Evolutionary conservation across 2,888 invertebrate species (phyloP).

Genomic region (Pharmacophagus antenor): DNA sequence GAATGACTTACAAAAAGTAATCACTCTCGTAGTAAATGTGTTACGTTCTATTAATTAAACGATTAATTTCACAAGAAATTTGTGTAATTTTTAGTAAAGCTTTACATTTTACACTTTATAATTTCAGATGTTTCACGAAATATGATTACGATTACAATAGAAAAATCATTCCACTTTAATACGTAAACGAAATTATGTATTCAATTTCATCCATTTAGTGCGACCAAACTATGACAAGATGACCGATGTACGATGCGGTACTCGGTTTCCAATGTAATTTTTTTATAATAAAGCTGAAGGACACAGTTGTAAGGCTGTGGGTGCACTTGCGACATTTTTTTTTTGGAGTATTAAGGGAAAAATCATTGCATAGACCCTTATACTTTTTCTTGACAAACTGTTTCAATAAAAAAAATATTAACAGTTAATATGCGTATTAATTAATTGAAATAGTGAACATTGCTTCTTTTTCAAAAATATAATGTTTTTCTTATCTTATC

Average conservation of each 20-base stretch:
- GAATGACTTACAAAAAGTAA: too few species aligned
- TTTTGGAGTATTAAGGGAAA: background rate
- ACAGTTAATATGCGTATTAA: too few species aligned
- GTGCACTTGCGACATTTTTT: slow-evolving; percentile 27
- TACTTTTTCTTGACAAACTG: too few species aligned
- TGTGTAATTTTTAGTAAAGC: too few species aligned
- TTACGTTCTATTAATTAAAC: too few species aligned
- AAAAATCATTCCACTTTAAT: background rate
- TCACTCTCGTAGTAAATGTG: too few species aligned
- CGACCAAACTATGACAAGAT: slow-evolving; percentile 33
- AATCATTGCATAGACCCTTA: background rate
- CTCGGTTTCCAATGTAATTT: slow-evolving; percentile 12
- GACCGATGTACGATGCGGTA: slow-evolving; percentile 30
- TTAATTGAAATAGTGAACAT: too few species aligned
- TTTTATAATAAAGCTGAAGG: slow-evolving; percentile 33
- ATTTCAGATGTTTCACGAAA: background rate
- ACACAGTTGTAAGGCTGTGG: slow-evolving; percentile 30
- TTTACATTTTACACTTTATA: too few species aligned
- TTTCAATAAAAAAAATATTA: too few species aligned
- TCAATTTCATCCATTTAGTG: slow-evolving; percentile 14
- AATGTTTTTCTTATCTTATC: too few species aligned
- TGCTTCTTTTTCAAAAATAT: too few species aligned
- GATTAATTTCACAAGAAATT: too few species aligned
- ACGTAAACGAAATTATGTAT: slow-evolving; percentile 2
- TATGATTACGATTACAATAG: background rate